These are phyloP conservation scores for Coptodon rendalli DNA, from an alignment of 2,113 vertebrate genomes.

Conservation along the genomic window DNA sequence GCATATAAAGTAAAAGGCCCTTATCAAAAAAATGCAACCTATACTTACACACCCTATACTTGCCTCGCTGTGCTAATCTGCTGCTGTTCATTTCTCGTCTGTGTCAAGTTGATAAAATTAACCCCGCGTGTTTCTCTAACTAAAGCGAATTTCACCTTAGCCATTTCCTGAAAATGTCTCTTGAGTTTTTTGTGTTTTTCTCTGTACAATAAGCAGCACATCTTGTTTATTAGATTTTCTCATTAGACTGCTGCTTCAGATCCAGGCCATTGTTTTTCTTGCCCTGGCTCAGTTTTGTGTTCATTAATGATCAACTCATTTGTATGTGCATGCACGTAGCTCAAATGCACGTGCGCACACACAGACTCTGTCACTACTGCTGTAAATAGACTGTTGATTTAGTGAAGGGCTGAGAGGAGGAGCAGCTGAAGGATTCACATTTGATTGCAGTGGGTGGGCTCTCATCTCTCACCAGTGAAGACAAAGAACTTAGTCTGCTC, in stretches of 20 bases:
- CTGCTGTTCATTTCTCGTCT: slow-evolving; percentile 4
- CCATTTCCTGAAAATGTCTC: neutral
- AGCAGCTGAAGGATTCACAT: slow-evolving; percentile 53
- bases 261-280: slow-evolving; percentile 29
- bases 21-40: slow-evolving; percentile 3
- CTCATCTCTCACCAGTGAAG: slow-evolving; percentile 54
- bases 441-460: slow-evolving; percentile 65
- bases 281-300: slow-evolving; percentile 18
- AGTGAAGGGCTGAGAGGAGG: slow-evolving; percentile 46
- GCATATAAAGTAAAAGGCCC: neutral
- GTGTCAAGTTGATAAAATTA: slow-evolving; percentile 25
- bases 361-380: neutral
- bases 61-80: neutral
- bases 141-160: neutral
- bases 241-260: slow-evolving; percentile 27
- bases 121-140: neutral
- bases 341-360: neutral
- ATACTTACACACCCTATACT: slow-evolving; percentile 10
- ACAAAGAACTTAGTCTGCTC: slow-evolving; percentile 59
- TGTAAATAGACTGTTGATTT: slow-evolving; percentile 63
- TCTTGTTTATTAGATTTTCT: slow-evolving; percentile 7
- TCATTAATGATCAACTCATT: slow-evolving; percentile 32
- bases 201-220: neutral
- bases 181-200: neutral
- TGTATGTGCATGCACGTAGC: neutral